Evolutionary conservation across 2,888 invertebrate species (phyloP).

Genomic region (Hemaris fuciformis): DNA sequence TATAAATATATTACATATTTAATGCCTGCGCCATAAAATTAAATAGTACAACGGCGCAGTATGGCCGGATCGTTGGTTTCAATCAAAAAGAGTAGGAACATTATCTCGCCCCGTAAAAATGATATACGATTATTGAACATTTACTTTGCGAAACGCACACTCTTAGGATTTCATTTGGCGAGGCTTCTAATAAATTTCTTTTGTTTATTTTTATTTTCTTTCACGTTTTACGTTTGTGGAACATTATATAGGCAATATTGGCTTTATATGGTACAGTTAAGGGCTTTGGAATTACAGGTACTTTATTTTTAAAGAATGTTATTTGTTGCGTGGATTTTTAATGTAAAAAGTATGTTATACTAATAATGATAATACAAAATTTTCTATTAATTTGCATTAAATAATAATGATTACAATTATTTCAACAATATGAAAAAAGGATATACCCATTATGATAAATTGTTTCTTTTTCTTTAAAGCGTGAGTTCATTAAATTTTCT

Average conservation of each 20-base stretch:
- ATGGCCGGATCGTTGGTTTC: not conserved
- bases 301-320: too few species aligned
- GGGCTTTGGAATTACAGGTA: not conserved
- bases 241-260: not conserved
- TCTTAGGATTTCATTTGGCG: not conserved
- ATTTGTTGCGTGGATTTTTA: too few species aligned
- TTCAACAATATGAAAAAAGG: too few species aligned
- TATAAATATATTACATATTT: not conserved
- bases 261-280: not conserved
- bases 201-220: not conserved
- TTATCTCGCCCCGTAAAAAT: slow-evolving; percentile 9
- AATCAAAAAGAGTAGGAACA: slow-evolving; percentile 14
- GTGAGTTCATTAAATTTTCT: too few species aligned
- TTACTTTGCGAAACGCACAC: slow-evolving; percentile 1
- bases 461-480: too few species aligned
- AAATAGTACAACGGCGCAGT: not conserved
- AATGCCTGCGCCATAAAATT: not conserved
- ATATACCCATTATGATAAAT: too few species aligned
- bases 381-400: too few species aligned
- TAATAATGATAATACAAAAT: too few species aligned
- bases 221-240: not conserved
- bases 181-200: not conserved
- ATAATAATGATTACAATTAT: too few species aligned
- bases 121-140: not conserved
- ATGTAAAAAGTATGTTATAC: too few species aligned